phyloP scores from a whole-genome alignment of 2,797 vertebrate genomes.

The Orientallactaga sibirica region DNA sequence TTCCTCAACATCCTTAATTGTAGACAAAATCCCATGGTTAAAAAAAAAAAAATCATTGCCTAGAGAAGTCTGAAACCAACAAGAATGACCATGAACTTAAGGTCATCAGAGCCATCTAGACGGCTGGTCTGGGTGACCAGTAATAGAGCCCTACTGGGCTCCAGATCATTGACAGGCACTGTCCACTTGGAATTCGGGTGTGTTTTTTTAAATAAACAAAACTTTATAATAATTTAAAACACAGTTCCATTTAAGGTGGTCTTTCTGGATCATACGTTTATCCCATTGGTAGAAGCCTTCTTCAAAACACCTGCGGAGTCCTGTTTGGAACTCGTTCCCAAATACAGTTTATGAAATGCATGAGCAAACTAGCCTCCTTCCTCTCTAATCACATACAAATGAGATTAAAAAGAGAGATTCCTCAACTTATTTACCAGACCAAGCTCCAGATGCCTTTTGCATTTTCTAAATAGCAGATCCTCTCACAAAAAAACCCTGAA shows the following conservation, averaged over 20 bases:
- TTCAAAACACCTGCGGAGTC: constrained; percentile 1
- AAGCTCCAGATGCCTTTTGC: constrained; percentile 73
- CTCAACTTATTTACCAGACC: constrained; percentile 75
- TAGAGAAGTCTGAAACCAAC: background rate
- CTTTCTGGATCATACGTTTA: background rate
- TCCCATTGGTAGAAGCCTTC: background rate
- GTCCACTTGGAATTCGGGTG: background rate
- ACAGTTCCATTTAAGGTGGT: background rate
- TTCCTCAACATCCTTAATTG: no score
- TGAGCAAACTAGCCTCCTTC: constrained; percentile 35
- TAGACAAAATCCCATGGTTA: background rate
- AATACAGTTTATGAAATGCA: constrained; percentile 24
- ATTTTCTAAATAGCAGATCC: constrained; percentile 78
- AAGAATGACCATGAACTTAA: background rate
- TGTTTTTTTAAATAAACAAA: constrained; percentile 45
- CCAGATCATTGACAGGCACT: background rate
- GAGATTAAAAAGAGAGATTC: constrained; percentile 76
- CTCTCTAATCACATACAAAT: constrained; percentile 76
- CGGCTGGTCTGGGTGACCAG: background rate
- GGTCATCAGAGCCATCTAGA: background rate
- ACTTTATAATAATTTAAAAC: background rate
- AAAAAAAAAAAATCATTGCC: constrained; percentile 61
- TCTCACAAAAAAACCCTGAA: constrained; percentile 68
- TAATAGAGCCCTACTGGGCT: background rate
- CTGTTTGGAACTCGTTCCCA: background rate